Evolutionary conservation across 1,140 invertebrate species (phyloP).

Genomic region (Trichoplusia ni): DNA sequence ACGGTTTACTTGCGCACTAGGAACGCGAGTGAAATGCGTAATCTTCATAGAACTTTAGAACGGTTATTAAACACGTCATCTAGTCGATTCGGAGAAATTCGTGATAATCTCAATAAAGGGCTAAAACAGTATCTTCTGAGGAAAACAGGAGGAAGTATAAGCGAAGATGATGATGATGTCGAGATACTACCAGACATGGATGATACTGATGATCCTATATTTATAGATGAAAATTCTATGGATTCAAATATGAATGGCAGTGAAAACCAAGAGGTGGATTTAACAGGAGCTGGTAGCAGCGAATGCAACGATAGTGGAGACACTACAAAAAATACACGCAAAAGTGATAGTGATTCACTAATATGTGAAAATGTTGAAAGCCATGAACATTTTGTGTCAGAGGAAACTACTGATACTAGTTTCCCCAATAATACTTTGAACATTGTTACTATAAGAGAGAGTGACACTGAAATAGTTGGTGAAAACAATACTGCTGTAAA

Average conservation of each 20-base stretch:
- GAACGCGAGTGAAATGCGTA: conserved; percentile 67
- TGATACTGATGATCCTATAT: conserved; percentile 74
- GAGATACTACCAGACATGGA: conserved; percentile 71
- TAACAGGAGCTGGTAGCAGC: conserved; percentile 61
- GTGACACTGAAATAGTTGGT: no score
- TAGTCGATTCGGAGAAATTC: conserved; percentile 68
- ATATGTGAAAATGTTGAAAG: conserved; percentile 6
- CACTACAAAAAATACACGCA: conserved; percentile 45
- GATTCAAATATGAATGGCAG: conserved; percentile 60
- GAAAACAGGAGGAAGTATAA: conserved; percentile 45
- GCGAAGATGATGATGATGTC: conserved; percentile 69
- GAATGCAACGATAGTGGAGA: conserved; percentile 69
- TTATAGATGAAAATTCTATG: conserved; percentile 79
- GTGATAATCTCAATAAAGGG: conserved; percentile 72
- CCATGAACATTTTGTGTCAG: no score
- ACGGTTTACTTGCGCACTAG: conserved; percentile 63
- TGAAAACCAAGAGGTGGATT: conserved; percentile 64
- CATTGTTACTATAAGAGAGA: no score
- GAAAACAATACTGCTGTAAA: neutral
- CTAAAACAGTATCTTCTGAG: conserved; percentile 71
- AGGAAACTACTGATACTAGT: no score
- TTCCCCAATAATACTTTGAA: no score
- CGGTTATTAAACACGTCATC: conserved; percentile 64
- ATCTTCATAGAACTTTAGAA: conserved; percentile 67
- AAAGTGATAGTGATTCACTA: conserved; percentile 11